A percentile compares a stretch with the other conserved stretches of the same genome.
These are phyloP conservation scores for Tiliqua scincoides DNA, from an alignment of 2,113 vertebrate species.

Conservation along the genomic window DNA sequence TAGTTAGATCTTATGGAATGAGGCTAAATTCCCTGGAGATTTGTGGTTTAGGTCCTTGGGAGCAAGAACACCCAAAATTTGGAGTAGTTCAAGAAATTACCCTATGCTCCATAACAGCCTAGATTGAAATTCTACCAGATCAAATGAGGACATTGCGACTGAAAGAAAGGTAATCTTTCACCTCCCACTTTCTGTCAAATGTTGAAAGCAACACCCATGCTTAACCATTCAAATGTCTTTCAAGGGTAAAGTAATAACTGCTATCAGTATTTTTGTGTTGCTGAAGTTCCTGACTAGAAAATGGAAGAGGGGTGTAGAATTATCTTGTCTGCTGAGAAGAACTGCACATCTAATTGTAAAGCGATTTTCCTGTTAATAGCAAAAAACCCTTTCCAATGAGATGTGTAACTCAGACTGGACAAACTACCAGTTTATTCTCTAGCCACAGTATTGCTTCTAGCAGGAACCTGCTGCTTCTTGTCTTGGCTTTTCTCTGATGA, in stretches of 20 bases:
- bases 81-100: neutral
- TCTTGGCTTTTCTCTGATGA: neutral
- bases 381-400: neutral
- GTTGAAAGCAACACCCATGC: neutral
- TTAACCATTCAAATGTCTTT: constrained; percentile 22
- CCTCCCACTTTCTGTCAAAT: constrained; percentile 23
- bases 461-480: neutral
- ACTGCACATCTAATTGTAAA: neutral
- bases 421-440: neutral
- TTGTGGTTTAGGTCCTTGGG: neutral
- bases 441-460: neutral
- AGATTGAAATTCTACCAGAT: neutral
- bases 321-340: neutral
- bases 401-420: constrained; percentile 18
- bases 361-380: neutral
- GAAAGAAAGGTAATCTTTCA: constrained; percentile 25
- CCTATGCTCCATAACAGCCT: neutral
- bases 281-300: constrained; percentile 11
- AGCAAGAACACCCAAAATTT: neutral
- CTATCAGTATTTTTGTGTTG: constrained; percentile 28
- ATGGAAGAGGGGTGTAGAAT: constrained; percentile 27
- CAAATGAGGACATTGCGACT: constrained; percentile 16
- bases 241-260: constrained; percentile 19
- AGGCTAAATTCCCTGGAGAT: neutral
- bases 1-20: neutral